Evolutionary conservation across 2,888 invertebrate genomes (phyloP).

Genomic region (Lottia scabra): DNA sequence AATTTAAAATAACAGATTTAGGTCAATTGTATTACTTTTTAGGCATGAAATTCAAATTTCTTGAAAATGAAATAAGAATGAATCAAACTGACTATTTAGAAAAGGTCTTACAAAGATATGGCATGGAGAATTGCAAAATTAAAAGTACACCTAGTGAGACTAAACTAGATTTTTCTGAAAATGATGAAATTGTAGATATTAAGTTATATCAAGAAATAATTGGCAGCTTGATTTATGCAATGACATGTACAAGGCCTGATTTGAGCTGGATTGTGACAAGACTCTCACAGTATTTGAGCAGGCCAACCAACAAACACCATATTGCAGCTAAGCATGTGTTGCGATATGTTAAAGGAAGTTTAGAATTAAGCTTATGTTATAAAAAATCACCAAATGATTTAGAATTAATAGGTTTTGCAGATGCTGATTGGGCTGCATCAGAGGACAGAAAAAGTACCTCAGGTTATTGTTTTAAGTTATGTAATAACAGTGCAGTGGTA

Average conservation of each 20-base stretch:
- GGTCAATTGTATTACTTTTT: conserved; percentile 19
- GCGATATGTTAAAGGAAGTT: conserved; percentile 18
- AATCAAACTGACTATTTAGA: conserved; percentile 9
- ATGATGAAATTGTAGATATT: neutral
- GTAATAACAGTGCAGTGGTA: no score
- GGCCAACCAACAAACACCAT: conserved; percentile 9
- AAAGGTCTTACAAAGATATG: neutral
- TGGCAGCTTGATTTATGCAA: conserved; percentile 18
- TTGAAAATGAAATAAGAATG: conserved; percentile 8
- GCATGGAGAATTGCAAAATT: conserved; percentile 17
- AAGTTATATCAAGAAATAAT: conserved; percentile 10
- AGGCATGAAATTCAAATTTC: conserved; percentile 14
- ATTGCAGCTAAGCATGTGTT: conserved; percentile 18
- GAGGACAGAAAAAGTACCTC: no score
- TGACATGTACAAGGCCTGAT: conserved; percentile 20
- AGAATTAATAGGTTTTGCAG: no score
- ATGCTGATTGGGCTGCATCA: no score
- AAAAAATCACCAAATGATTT: no score
- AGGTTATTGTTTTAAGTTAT: no score
- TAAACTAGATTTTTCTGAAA: neutral
- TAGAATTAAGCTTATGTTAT: no score
- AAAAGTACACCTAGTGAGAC: conserved; percentile 11
- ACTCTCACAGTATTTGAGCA: conserved; percentile 18
- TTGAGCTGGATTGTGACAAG: conserved; percentile 19
- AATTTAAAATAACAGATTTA: conserved; percentile 16